Evolutionary conservation across 2,113 vertebrate species (phyloP).

Genomic region (Zapornia atra): DNA sequence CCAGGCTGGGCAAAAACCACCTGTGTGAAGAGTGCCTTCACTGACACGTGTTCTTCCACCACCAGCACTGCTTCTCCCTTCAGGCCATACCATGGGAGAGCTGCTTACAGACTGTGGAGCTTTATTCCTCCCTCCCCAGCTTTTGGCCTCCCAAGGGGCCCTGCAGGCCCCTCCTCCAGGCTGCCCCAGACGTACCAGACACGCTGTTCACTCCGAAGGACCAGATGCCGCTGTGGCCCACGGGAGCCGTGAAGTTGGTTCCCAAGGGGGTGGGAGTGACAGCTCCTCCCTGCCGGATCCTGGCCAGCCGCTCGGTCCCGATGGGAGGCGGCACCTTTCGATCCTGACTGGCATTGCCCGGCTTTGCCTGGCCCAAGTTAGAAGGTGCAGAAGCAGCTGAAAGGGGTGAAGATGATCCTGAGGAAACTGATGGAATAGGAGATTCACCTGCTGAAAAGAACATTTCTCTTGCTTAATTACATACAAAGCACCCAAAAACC

Average conservation of each 20-base stretch:
- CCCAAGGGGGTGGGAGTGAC: conserved; percentile 89
- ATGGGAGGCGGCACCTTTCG: conserved; percentile 97
- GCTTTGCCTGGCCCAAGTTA: conserved; percentile 87
- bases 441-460: conserved; percentile 89
- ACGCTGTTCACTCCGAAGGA: conserved; percentile 95
- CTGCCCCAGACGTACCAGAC: conserved; percentile 80
- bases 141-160: not conserved
- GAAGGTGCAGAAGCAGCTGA: conserved; percentile 88
- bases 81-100: rapidly evolving
- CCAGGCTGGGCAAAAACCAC: not conserved
- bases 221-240: conserved; percentile 98
- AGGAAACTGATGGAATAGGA: conserved; percentile 91
- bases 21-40: rapidly evolving
- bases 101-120: not conserved
- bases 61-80: not conserved
- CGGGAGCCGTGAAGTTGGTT: conserved; percentile 92
- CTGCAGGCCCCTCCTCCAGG: rapidly evolving
- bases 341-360: conserved; percentile 83
- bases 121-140: not conserved
- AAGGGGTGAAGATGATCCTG: conserved; percentile 90
- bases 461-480: conserved; percentile 78
- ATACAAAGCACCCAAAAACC: not conserved
- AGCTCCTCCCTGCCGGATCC: conserved; percentile 95
- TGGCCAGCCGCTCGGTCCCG: conserved; percentile 92
- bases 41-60: rapidly evolving